These are phyloP conservation scores for Galaxea fascicularis DNA, from an alignment of 92 coral and sea anemone species.

Conservation along the genomic window DNA sequence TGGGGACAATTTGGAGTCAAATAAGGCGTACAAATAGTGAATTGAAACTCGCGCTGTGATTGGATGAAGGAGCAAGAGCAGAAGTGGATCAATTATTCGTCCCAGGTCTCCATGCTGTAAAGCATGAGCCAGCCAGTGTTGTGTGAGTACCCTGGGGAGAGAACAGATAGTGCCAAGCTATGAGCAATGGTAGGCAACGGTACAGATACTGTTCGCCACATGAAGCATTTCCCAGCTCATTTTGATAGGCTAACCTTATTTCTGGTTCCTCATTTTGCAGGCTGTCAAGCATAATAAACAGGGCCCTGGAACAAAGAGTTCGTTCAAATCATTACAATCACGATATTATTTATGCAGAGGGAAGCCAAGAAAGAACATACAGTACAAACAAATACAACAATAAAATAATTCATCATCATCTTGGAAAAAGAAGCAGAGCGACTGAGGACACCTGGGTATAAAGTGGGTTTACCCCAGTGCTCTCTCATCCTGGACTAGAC, in stretches of 20 bases:
- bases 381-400: too few relatives aligned
- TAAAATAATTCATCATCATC: too few relatives aligned
- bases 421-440: too few relatives aligned
- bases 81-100: slow-evolving; percentile 90
- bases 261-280: slow-evolving; percentile 93
- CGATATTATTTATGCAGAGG: background rate
- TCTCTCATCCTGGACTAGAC: background rate
- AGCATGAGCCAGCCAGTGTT: slow-evolving; percentile 98
- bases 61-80: slow-evolving; percentile 91
- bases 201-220: background rate
- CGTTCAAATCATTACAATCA: background rate
- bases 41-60: slow-evolving; percentile 90
- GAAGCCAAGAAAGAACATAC: too few relatives aligned
- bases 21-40: slow-evolving; percentile 70
- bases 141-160: slow-evolving; percentile 77
- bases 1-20: slow-evolving; percentile 31
- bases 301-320: slow-evolving; percentile 65
- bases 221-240: background rate
- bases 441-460: background rate
- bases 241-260: slow-evolving; percentile 71
- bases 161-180: background rate
- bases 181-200: background rate
- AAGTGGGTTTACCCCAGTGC: background rate
- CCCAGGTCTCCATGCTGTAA: slow-evolving; percentile 99
- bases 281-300: slow-evolving; percentile 95